A percentile compares a stretch with the other conserved stretches of the same genome.
phyloP scores from a whole-genome alignment of 2,888 invertebrate genomes.

The Antitype chi region DNA sequence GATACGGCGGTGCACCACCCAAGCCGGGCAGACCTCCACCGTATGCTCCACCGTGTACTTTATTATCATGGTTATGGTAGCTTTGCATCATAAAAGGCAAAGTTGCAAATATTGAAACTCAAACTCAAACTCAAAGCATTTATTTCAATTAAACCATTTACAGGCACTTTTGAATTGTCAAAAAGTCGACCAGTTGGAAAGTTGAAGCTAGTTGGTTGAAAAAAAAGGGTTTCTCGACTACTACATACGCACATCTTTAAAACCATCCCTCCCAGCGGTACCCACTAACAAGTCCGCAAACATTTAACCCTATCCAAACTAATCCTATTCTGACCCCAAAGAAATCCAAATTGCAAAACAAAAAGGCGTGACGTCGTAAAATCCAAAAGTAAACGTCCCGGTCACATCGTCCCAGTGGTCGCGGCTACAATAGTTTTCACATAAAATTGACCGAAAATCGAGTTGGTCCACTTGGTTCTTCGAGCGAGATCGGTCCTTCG shows the following conservation, averaged over 20 bases:
- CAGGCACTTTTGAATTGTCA: too few relatives aligned
- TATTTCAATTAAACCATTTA: too few relatives aligned
- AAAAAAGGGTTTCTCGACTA: neutral
- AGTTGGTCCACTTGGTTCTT: slow-evolving; percentile 39
- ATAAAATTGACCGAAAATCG: slow-evolving; percentile 61
- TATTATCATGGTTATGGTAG: neutral
- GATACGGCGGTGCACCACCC: too few relatives aligned
- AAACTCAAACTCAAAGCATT: too few relatives aligned
- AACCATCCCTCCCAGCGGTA: slow-evolving; percentile 12
- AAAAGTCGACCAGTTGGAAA: too few relatives aligned
- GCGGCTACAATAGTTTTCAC: slow-evolving; percentile 60
- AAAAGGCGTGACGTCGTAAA: slow-evolving; percentile 58
- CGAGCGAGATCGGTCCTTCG: slow-evolving; percentile 51
- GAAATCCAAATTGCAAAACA: slow-evolving; percentile 63
- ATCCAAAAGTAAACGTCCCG: slow-evolving; percentile 42
- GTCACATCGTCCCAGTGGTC: slow-evolving; percentile 31
- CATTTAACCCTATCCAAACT: slow-evolving; percentile 49
- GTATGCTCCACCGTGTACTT: too few relatives aligned
- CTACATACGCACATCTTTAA: slow-evolving; percentile 3
- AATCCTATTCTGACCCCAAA: slow-evolving; percentile 43
- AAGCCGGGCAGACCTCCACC: too few relatives aligned
- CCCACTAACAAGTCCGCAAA: slow-evolving; percentile 43
- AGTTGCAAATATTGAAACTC: neutral
- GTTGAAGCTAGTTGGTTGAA: too few relatives aligned
- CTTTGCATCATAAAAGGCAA: neutral